These are phyloP conservation scores for Drosophila pachea DNA, from an alignment of 1,140 invertebrate genomes.

Conservation along the genomic window DNA sequence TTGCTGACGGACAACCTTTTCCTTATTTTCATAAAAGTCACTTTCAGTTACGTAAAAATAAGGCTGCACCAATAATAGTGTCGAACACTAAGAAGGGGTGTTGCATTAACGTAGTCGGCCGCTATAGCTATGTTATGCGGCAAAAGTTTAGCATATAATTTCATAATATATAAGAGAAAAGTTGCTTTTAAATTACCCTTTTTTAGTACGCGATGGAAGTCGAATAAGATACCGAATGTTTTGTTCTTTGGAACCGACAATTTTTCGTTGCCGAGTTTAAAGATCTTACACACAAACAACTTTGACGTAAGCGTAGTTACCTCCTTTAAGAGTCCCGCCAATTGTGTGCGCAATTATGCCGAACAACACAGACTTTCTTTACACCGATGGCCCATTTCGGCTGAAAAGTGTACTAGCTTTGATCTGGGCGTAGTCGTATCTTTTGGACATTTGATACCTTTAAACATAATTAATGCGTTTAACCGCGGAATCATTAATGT, in stretches of 20 bases:
- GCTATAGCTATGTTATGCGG: constrained; percentile 43
- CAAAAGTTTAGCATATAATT: constrained; percentile 42
- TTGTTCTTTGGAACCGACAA: constrained; percentile 86
- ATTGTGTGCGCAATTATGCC: constrained; percentile 79
- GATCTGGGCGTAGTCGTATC: constrained; percentile 86
- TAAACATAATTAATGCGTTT: constrained; percentile 82
- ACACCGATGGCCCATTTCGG: constrained; percentile 81
- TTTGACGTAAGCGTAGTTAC: constrained; percentile 81
- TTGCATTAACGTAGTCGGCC: constrained; percentile 34
- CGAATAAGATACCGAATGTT: constrained; percentile 42
- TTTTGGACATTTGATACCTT: constrained; percentile 86
- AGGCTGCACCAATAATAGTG: no score
- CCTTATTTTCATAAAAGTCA: no score
- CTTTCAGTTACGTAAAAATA: no score
- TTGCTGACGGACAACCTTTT: no score
- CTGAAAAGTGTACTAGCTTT: constrained; percentile 78
- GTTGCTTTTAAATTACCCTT: constrained; percentile 4
- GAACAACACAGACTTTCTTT: constrained; percentile 79
- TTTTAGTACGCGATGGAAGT: constrained; percentile 3
- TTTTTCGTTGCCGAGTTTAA: constrained; percentile 84
- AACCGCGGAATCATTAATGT: constrained; percentile 92
- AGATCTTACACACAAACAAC: constrained; percentile 26
- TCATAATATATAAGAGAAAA: constrained; percentile 65
- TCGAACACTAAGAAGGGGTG: background rate
- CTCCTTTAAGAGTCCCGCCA: constrained; percentile 80